A percentile compares a stretch with the other conserved stretches of the same genome.
Conservation (phyloP, 2,888 invertebrate species). For the Leptinotarsa tumamoca region DNA sequence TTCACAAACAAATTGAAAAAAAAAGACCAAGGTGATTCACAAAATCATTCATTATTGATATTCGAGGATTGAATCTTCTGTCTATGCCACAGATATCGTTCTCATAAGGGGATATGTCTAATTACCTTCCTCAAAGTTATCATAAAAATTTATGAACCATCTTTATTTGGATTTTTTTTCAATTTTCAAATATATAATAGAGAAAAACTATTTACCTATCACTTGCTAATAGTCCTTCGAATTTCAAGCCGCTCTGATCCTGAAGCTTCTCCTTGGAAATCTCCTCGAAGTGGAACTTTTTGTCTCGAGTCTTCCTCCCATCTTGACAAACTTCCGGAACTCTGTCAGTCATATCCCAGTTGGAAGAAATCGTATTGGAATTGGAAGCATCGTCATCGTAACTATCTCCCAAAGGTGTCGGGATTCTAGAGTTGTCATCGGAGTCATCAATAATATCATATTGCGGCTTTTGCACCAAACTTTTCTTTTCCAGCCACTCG, state of each 20-base stretch:
- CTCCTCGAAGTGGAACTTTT: constrained; percentile 26
- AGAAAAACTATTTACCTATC: constrained; percentile 27
- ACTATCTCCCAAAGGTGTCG: constrained; percentile 62
- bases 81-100: no score
- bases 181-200: not conserved
- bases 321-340: constrained; percentile 21
- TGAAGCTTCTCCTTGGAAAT: constrained; percentile 31
- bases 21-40: no score
- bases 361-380: constrained; percentile 64
- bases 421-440: constrained; percentile 61
- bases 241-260: constrained; percentile 8
- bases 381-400: constrained; percentile 63
- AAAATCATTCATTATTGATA: no score
- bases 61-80: no score
- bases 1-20: no score
- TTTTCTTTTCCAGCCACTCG: constrained; percentile 58
- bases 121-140: no score
- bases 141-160: no score
- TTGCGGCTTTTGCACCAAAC: constrained; percentile 49
- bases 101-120: no score
- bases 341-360: constrained; percentile 56
- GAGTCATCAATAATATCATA: constrained; percentile 55
- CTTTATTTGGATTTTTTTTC: no score
- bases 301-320: constrained; percentile 16
- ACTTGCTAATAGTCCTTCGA: constrained; percentile 25